Conservation (phyloP, 2,113 vertebrate species). For the Callocephalon fimbriatum region DNA sequence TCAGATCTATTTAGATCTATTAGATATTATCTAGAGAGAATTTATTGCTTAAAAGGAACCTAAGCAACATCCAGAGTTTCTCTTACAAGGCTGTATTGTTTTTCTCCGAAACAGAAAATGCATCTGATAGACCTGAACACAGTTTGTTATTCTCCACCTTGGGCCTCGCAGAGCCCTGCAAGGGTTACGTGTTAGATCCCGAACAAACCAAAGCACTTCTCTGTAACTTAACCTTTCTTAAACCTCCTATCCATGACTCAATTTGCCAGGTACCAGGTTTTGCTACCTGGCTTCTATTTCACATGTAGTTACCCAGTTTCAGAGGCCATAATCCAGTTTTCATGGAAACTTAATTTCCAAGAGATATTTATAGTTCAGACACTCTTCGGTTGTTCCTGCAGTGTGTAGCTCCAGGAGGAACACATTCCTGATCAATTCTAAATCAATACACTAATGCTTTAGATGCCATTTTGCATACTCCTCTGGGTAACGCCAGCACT, state of each 20-base stretch:
- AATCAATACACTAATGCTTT: conserved; percentile 4
- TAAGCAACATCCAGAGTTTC: neutral
- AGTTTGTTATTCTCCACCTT: neutral
- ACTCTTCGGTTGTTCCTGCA: neutral
- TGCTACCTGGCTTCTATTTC: neutral
- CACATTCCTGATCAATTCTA: neutral
- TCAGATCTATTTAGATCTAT: neutral
- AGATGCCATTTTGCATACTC: neutral
- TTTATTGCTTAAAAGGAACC: neutral
- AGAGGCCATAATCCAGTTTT: neutral
- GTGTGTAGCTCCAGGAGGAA: neutral
- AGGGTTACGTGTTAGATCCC: neutral
- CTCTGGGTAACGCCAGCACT: neutral
- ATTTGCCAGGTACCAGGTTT: neutral
- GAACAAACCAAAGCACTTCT: neutral
- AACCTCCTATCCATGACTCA: neutral
- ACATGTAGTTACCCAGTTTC: neutral
- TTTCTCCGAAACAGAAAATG: neutral
- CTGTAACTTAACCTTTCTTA: neutral
- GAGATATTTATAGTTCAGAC: neutral
- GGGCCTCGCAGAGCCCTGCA: neutral
- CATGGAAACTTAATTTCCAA: neutral
- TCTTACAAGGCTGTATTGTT: neutral
- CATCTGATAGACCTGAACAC: neutral
- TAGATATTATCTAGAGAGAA: neutral